These are phyloP conservation scores for Phycodurus eques DNA, from an alignment of 2,113 vertebrate genomes.

Conservation along the genomic window DNA sequence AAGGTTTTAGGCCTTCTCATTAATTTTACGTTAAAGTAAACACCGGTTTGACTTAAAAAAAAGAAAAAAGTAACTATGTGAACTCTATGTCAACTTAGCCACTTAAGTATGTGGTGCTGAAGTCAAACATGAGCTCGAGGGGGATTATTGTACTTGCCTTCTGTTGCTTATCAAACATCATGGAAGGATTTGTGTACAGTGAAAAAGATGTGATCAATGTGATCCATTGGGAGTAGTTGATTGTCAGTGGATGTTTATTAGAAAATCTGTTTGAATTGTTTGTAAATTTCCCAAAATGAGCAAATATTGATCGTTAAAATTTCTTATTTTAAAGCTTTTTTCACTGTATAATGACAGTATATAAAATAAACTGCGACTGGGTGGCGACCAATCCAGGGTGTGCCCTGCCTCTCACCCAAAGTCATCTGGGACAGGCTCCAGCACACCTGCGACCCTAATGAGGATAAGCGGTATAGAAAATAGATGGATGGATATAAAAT, in stretches of 20 bases:
- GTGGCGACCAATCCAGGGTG: neutral
- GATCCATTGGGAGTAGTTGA: no score
- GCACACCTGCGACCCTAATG: no score
- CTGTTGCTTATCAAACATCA: neutral
- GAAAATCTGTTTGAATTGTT: neutral
- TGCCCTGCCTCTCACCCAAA: neutral
- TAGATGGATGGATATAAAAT: neutral
- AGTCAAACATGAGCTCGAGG: neutral
- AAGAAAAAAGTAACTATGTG: neutral
- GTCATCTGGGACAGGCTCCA: neutral
- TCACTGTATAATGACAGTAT: no score
- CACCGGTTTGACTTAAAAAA: constrained; percentile 6
- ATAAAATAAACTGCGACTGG: neutral
- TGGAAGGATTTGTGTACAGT: neutral
- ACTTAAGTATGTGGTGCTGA: neutral
- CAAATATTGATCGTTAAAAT: neutral
- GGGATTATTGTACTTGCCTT: neutral
- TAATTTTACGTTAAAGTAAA: constrained; percentile 57
- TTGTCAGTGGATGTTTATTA: no score
- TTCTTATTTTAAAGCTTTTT: neutral
- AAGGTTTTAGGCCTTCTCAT: constrained; percentile 43
- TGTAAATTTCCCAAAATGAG: neutral
- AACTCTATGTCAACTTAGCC: neutral
- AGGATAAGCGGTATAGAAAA: neutral
- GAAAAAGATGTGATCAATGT: neutral